These are phyloP conservation scores for Parapsyche elsis DNA, from an alignment of 1,140 invertebrate species.

Conservation along the genomic window DNA sequence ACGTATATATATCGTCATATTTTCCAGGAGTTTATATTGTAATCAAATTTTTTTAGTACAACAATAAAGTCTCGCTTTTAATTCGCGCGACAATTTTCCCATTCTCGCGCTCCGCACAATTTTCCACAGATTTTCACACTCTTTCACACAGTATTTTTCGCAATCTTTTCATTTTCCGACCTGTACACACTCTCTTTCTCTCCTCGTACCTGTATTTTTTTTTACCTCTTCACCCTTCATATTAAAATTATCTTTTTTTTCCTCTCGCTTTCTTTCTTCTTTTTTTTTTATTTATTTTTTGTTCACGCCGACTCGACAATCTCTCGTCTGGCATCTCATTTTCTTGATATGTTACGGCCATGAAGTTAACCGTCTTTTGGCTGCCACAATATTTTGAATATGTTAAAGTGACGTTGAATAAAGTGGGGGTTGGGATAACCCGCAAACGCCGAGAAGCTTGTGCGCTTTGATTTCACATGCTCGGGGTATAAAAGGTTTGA, in stretches of 20 bases:
- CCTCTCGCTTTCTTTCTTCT: background rate
- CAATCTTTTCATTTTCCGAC: slow-evolving; percentile 15
- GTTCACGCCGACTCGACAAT: slow-evolving; percentile 1
- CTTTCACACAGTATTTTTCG: background rate
- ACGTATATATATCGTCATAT: too few relatives aligned
- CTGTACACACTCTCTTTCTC: background rate
- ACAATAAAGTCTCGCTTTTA: too few relatives aligned
- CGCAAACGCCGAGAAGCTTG: background rate
- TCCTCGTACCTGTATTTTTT: background rate
- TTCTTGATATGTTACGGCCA: slow-evolving; percentile 20
- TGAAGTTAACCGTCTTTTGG: background rate
- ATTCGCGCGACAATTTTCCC: too few relatives aligned
- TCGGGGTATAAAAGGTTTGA: background rate
- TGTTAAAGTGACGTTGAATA: slow-evolving; percentile 20
- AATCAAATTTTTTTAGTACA: too few relatives aligned
- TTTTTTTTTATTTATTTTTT: background rate
- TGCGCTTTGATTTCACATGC: slow-evolving; percentile 3
- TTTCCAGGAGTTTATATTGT: too few relatives aligned
- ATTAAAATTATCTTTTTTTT: slow-evolving; percentile 22
- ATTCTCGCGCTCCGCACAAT: background rate
- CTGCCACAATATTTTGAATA: slow-evolving; percentile 23
- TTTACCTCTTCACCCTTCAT: too few relatives aligned
- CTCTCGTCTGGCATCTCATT: slow-evolving; percentile 25
- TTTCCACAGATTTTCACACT: slow-evolving; percentile 11
- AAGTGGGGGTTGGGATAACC: background rate